phyloP scores from a whole-genome alignment of 23 tunicate genomes.

The Trididemnum clinides region DNA sequence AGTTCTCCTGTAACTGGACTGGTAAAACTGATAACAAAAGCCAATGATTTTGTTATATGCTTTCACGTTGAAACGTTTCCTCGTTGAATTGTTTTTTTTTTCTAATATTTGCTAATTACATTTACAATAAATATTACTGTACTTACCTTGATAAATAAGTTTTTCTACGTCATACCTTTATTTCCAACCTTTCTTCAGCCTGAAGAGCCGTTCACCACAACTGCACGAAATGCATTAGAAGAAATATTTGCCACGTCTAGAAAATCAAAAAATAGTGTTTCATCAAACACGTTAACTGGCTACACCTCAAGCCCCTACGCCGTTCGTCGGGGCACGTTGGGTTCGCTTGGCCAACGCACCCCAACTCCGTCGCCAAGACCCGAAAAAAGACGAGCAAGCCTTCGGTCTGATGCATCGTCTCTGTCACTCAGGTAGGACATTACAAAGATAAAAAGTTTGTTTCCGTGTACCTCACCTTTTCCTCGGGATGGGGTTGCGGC shows the following conservation, averaged over 20 bases:
- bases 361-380: conserved; percentile 51
- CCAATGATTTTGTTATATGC: too few relatives aligned
- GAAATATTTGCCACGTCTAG: conserved; percentile 71
- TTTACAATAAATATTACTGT: too few relatives aligned
- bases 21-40: too few relatives aligned
- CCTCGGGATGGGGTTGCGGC: too few relatives aligned
- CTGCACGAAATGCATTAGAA: conserved; percentile 29
- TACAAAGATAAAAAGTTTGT: too few relatives aligned
- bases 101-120: too few relatives aligned
- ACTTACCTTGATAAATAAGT: too few relatives aligned
- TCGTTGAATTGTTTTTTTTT: too few relatives aligned
- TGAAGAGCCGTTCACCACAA: conserved; percentile 21
- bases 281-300: conserved; percentile 51
- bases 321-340: conserved; percentile 61
- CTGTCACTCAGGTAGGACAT: background rate
- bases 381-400: background rate
- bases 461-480: too few relatives aligned
- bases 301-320: conserved; percentile 47
- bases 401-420: background rate
- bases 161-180: too few relatives aligned
- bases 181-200: background rate
- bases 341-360: conserved; percentile 43
- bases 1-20: too few relatives aligned
- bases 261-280: conserved; percentile 34
- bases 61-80: too few relatives aligned